Evolutionary conservation across 1,140 invertebrate genomes (phyloP).

Genomic region (Galleria mellonella): DNA sequence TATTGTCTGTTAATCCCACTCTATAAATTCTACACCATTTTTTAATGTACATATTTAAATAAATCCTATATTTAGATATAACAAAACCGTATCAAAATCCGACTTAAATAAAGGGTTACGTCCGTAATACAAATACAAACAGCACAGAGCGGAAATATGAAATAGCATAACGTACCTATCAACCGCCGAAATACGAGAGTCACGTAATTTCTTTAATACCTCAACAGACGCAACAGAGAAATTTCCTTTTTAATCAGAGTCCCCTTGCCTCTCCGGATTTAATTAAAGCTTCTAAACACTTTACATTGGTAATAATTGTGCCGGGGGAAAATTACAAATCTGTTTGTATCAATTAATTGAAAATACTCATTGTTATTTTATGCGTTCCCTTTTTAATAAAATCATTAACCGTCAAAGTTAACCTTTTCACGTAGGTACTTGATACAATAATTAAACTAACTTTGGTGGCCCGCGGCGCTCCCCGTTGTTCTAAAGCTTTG

Average conservation of each 20-base stretch:
- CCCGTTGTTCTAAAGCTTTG: background rate
- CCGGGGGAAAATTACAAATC: slow-evolving; percentile 27
- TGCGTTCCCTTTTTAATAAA: background rate
- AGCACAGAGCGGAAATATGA: too few relatives aligned
- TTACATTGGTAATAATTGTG: slow-evolving; percentile 52
- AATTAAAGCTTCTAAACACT: slow-evolving; percentile 50
- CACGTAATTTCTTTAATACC: slow-evolving; percentile 40
- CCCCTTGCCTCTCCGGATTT: slow-evolving; percentile 33
- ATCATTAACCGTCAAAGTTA: background rate
- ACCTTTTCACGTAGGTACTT: background rate
- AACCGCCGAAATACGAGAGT: slow-evolving; percentile 19
- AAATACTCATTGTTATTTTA: slow-evolving; percentile 9
- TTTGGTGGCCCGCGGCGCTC: background rate
- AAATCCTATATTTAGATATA: too few relatives aligned
- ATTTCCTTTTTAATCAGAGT: slow-evolving; percentile 48
- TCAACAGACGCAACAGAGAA: slow-evolving; percentile 20
- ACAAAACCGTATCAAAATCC: too few relatives aligned
- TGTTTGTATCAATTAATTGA: slow-evolving; percentile 34
- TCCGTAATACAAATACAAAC: too few relatives aligned
- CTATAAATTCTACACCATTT: too few relatives aligned
- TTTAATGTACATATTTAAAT: too few relatives aligned
- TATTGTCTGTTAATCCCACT: too few relatives aligned
- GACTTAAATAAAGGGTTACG: too few relatives aligned
- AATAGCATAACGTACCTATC: slow-evolving; percentile 4
- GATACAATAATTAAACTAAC: slow-evolving; percentile 4